Base-by-base conservation (phyloP, 2,888 invertebrate genomes). In the Cerceris rybyensis region DNA sequence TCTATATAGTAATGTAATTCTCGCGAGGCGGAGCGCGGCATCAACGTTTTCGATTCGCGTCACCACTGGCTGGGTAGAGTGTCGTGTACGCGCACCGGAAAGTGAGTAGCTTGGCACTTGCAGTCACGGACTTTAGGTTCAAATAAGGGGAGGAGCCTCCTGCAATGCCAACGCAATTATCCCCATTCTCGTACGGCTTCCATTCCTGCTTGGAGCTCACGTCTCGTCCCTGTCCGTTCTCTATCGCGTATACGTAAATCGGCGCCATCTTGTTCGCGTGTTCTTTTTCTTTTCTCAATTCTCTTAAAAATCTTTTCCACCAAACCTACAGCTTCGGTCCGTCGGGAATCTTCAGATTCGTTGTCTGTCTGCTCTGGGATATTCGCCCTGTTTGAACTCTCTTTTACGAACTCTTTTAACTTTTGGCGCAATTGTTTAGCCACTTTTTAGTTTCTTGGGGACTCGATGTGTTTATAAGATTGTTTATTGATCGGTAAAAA, bases 91-190 rank as follows among this genome's bases (percentile, higher is more conserved):
- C 82, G 78, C 82, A 78, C 78, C 68, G 82, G 73, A 85, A 85
- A 85, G 78, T 82, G 85, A 85, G 85, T 75, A 80, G 82, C 83
- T 83, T 85, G 85, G 80, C 85, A 84, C 84, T 85, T 84, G 85
- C 85, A 84, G 75, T 82, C 80, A 74, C 80, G 75, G 81, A 75
- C 78, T 74, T 82, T 80, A 87, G 86, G 85, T 76, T 74, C 84
- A 81, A 86, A 84, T 81, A 86, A 86, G 86, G 86, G 87, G 87
- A 88, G 87, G 87, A 87, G 87, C 87, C 79, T 88, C 75, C 80
- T 84, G 86, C 84, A 86, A 82, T 84, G 82, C 86, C 80, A 73
- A 76, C 76, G 86, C 83, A 87, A 88, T 87, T 86, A 88, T 86
- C 87, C 88, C 88, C 86, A 78, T 87, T 75, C 87, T 84, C 69